A percentile compares a stretch with the other conserved stretches of the same genome.
phyloP scores from a whole-genome alignment of 2,888 invertebrate genomes.

The Rhopalosiphum nymphaeae region DNA sequence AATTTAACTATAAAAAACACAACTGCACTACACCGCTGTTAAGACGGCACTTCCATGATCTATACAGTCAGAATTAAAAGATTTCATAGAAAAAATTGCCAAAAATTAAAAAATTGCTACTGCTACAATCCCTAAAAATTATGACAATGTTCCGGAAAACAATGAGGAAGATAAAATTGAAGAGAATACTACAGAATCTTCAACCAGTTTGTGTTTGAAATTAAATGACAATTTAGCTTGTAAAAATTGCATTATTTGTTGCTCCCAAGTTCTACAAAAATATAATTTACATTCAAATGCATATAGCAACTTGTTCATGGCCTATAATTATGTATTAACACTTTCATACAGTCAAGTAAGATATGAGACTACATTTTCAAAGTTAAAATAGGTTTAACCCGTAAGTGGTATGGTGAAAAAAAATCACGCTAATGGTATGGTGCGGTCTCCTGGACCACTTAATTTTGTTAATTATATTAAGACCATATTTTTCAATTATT shows the following conservation, averaged over 20 bases:
- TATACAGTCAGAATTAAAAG: constrained; percentile 23
- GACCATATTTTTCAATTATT: neutral
- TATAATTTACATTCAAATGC: constrained; percentile 42
- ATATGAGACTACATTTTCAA: too few species aligned
- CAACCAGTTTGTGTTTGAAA: constrained; percentile 9
- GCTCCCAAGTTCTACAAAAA: neutral
- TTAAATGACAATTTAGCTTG: neutral
- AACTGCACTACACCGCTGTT: too few species aligned
- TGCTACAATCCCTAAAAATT: neutral
- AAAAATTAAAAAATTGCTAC: constrained; percentile 4
- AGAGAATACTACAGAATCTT: neutral
- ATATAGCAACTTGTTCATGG: constrained; percentile 28
- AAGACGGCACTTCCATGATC: too few species aligned
- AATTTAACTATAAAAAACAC: neutral
- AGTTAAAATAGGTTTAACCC: neutral
- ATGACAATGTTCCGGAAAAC: neutral
- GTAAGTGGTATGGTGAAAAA: constrained; percentile 8
- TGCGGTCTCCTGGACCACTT: constrained; percentile 6
- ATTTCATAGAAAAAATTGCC: constrained; percentile 26
- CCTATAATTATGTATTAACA: constrained; percentile 19
- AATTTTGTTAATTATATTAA: constrained; percentile 7
- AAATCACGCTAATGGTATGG: neutral
- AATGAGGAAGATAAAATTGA: neutral
- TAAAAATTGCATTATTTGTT: constrained; percentile 17
- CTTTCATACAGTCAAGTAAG: too few species aligned